Conservation (phyloP, 2,888 invertebrate genomes). For the Cyclophora albipunctata region DNA sequence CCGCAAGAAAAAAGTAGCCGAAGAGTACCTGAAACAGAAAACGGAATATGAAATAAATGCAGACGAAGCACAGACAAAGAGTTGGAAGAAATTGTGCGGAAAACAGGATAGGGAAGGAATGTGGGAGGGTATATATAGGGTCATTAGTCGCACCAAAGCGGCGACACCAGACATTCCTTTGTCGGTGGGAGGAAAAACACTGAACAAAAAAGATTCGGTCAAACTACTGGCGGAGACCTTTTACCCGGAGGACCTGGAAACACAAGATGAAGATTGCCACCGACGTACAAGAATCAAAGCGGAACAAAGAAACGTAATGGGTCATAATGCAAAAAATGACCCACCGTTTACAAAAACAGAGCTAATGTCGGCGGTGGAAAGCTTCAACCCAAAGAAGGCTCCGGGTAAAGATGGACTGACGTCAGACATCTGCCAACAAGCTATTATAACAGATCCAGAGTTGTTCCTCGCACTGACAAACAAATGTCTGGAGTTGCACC, state of each 20-base stretch:
- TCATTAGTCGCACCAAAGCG: constrained; percentile 3
- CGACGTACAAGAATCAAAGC: neutral
- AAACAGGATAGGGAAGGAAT: constrained; percentile 9
- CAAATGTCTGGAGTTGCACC: neutral
- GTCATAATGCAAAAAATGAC: neutral
- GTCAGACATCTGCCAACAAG: constrained; percentile 14
- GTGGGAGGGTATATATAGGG: constrained; percentile 15
- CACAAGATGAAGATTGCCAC: neutral
- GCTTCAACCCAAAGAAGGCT: constrained; percentile 6
- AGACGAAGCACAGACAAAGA: neutral
- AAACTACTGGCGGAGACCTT: neutral
- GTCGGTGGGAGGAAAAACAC: neutral
- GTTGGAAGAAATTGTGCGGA: constrained; percentile 13
- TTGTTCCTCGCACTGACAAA: constrained; percentile 1
- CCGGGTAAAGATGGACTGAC: constrained; percentile 6
- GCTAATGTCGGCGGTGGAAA: neutral
- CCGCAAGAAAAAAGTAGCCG: no score
- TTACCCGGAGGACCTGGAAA: neutral
- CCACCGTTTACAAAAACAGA: neutral
- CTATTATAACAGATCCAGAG: constrained; percentile 4
- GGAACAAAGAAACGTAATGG: neutral
- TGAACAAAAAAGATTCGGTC: neutral
- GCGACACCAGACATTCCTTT: neutral
- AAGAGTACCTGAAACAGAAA: no score
- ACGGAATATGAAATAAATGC: neutral